Percentiles rank a stretch among this genome's conserved stretches.
phyloP scores from a whole-genome alignment of 2,113 vertebrate genomes.

The Helogale parvula region DNA sequence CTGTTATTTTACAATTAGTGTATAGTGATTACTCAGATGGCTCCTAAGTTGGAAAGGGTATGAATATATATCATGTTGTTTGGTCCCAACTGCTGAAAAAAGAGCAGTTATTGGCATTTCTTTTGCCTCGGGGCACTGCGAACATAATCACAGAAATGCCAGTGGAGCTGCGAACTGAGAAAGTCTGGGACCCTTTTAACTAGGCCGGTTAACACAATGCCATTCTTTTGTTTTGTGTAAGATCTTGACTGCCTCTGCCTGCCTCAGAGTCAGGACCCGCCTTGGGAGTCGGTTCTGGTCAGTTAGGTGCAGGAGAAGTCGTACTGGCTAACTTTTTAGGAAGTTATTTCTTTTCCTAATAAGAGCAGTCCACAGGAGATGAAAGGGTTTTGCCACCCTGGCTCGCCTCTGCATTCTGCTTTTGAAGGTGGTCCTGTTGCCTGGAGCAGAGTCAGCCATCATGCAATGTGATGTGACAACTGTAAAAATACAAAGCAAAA shows the following conservation, averaged over 20 bases:
- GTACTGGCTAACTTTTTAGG: neutral
- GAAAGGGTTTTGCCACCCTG: slow-evolving; percentile 48
- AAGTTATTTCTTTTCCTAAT: slow-evolving; percentile 63
- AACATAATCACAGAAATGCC: slow-evolving; percentile 19
- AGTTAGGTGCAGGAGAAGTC: slow-evolving; percentile 34
- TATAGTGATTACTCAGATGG: neutral
- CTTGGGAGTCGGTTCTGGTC: neutral
- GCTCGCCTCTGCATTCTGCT: neutral
- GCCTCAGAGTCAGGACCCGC: neutral
- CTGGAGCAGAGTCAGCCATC: slow-evolving; percentile 42
- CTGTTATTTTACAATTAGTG: neutral
- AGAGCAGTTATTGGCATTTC: slow-evolving; percentile 20
- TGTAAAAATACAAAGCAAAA: slow-evolving; percentile 46
- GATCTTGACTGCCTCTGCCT: neutral
- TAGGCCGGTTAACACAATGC: slow-evolving; percentile 20
- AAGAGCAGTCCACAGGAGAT: slow-evolving; percentile 62
- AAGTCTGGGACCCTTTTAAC: neutral
- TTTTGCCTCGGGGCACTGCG: slow-evolving; percentile 4
- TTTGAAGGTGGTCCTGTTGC: slow-evolving; percentile 63
- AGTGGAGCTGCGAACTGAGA: neutral
- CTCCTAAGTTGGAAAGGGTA: neutral
- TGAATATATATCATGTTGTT: neutral
- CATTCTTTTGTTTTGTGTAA: slow-evolving; percentile 4
- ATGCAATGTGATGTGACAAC: slow-evolving; percentile 43
- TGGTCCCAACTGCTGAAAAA: neutral